Base-by-base conservation (phyloP, 2,888 invertebrate genomes). In the Drosophila mulleri region DNA sequence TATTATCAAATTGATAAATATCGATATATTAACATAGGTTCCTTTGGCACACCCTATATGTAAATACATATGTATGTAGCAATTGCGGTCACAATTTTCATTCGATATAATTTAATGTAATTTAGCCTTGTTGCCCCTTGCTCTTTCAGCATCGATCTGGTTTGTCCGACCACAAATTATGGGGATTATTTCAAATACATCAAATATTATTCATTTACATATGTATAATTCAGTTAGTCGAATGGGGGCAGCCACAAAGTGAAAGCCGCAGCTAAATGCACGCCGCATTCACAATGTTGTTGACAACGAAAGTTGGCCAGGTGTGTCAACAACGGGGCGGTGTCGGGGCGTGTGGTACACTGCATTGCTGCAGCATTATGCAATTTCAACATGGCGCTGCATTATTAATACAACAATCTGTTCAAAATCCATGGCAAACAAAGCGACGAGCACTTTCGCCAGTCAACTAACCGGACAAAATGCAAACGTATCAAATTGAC, bases 321-420 rank as follows among this genome's bases (percentile, higher is more conserved):
- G 11, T 18, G 11, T 1, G 20, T 3, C 11, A 3, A 6, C 7
- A 7, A 6, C 23, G 3, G 8, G 29, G 7, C 2, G 16, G 9
- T 3, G 4, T 5, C 20, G 23, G 11, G 32, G n/a, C 41, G 45
- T 54, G 67, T 63, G 69, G 61, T 67, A 66, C 42, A 69, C 74
- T n/a, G 75, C 74, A 74, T 56, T 68, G 76, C 78, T 62, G 62
- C 57, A 69, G 64, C 70, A 83, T 86, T 72, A 83, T 84, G 65
- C 74, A 72, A 81, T 86, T 86, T 75, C 79, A 86, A 54, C 83
- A 60, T 76, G 59, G 54, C 53, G 60, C 65, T 86, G 82, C 79
- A 81, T 78, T 88, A 83, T 86, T 88, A 73, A 83, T 83, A 67
- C 32, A 71, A 71, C 75, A 78, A 72, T 67, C 54, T 62, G 62